Percentiles rank a stretch among this genome's conserved stretches.
Evolutionary conservation across 2,113 vertebrate species (phyloP).

Genomic region (Dipodomys ordii): DNA sequence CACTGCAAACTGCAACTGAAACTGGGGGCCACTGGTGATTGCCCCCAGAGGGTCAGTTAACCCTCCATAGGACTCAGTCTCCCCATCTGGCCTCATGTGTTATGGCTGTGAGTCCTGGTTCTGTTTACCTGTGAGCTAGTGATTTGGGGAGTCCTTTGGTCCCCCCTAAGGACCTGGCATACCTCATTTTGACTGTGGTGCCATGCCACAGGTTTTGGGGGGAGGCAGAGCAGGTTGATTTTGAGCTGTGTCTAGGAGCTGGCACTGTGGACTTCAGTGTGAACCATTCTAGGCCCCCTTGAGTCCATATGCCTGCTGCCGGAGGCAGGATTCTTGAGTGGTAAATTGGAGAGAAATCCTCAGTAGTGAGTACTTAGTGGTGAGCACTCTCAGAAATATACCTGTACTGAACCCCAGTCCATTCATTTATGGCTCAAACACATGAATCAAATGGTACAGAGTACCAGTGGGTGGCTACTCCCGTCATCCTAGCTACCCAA

Average conservation of each 20-base stretch:
- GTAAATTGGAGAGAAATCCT: too few relatives aligned
- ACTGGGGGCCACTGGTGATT: neutral
- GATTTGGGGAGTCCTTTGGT: neutral
- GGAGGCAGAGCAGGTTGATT: rapidly evolving
- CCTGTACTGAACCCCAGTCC: too few relatives aligned
- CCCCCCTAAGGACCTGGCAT: neutral
- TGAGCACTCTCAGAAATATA: too few relatives aligned
- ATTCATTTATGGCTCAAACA: too few relatives aligned
- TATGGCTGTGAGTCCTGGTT: too few relatives aligned
- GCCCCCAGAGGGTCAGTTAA: neutral
- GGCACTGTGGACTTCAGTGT: too few relatives aligned
- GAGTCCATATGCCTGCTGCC: neutral
- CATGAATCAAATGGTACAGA: too few relatives aligned
- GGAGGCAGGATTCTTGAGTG: neutral
- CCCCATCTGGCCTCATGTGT: neutral
- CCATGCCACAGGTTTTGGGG: neutral
- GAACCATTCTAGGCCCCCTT: too few relatives aligned
- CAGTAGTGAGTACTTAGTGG: too few relatives aligned
- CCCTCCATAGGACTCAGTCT: neutral
- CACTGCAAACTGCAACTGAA: rapidly evolving
- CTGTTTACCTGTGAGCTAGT: too few relatives aligned
- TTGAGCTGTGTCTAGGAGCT: neutral
- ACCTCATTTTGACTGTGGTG: neutral
- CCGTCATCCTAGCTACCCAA: neutral
- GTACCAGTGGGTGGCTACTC: too few relatives aligned